Conservation (phyloP, 2,888 invertebrate species). For the Noctua comes region DNA sequence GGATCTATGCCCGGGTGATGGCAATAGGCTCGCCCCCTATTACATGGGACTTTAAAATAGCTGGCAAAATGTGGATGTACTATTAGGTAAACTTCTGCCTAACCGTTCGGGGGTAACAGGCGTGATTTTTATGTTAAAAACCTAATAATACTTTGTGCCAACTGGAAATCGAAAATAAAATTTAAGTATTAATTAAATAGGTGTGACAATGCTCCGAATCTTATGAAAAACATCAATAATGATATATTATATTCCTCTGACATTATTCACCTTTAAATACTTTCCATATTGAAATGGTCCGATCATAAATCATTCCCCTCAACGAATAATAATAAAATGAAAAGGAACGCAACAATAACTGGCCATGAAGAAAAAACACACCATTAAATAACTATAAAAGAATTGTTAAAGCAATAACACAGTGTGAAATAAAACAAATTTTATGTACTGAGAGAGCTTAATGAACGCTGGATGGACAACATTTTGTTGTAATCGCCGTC, state of each 20-base stretch:
- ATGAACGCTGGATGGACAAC: slow-evolving; percentile 68
- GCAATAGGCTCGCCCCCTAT: no score
- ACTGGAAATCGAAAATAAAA: neutral
- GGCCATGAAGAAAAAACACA: slow-evolving; percentile 36
- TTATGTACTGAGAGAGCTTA: slow-evolving; percentile 63
- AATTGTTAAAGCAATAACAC: slow-evolving; percentile 20
- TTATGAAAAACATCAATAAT: slow-evolving; percentile 6
- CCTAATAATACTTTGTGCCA: neutral
- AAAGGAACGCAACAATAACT: slow-evolving; percentile 22
- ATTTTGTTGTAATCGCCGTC: slow-evolving; percentile 74
- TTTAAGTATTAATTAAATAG: neutral
- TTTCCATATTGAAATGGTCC: slow-evolving; percentile 25
- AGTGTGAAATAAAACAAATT: slow-evolving; percentile 73
- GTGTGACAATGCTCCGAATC: neutral
- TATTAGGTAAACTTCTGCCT: no score
- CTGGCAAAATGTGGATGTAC: no score
- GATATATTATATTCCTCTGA: slow-evolving; percentile 3
- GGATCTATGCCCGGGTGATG: no score
- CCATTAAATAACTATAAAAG: slow-evolving; percentile 50
- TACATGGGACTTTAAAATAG: no score
- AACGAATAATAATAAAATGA: slow-evolving; percentile 4
- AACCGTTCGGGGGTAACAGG: no score
- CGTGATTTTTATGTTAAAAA: no score
- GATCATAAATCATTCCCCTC: slow-evolving; percentile 31
- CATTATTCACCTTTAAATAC: neutral